Evolutionary conservation across 2,888 invertebrate genomes (phyloP), one percentile per base, ranked within the genome.

Genomic region (Drosophila engyochracea): DNA sequence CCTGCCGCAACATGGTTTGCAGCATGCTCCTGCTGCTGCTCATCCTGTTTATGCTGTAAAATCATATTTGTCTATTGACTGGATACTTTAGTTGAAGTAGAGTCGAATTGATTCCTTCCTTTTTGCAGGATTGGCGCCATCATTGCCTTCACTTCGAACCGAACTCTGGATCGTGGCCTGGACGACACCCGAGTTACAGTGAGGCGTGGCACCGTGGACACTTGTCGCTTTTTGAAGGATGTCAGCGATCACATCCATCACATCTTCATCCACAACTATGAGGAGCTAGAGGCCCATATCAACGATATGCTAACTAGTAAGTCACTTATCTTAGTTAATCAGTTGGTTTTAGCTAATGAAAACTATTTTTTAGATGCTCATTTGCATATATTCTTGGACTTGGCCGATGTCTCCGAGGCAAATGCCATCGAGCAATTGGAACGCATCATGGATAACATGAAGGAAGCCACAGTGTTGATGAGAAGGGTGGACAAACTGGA

Each of bases 141-240:
- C 49, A 97, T 98, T 93, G 96, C 97, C 57, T 98, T 98, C 94
- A 96, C 97, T 63, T 97, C 97, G 62, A 98, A 98, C 93, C 96
- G 97, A 89, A 96, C 97, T 90, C 94, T 97, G 94, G 96, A 97
- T 91, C 95, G 95, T 60, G 97, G 97, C 57, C 94, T 96, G 51
- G 94, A 95, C 60, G 95, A 95, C 19, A 93, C 96, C 61, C 95
- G 96, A 1, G 92, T 85, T 16, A 94, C 95, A 57, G 92, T 96
- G 71, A 94, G 95, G 74, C 94, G 94, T 58, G 95, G 95, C 57
- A 91, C 96, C 67, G 93, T 94, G 35, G 98, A 98, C 93, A 94
- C 96, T 39, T 94, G 95, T 81, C 94, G 95, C 53, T 98, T 95
- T 94, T 94, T 98, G 77, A 94, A 95, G 83, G 95, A 95, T 70